Conservation (phyloP, 2,797 vertebrate genomes). For the Champsocephalus gunnari region DNA sequence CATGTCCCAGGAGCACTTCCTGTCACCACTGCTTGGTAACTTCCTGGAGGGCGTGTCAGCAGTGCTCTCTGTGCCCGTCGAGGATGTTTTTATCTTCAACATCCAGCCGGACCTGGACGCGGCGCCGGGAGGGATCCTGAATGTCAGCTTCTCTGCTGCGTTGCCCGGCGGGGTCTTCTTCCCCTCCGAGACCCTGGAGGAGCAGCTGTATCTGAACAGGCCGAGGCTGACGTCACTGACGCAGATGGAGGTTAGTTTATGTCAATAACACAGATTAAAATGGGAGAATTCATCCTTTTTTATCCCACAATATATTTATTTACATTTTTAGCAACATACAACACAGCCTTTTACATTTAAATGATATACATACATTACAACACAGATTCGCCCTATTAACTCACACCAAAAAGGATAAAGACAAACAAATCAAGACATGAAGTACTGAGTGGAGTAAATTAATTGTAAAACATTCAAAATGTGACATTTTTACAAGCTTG, state of each 20-base stretch:
- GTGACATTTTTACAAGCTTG: too few relatives aligned
- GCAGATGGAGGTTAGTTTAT: slow-evolving; percentile 88
- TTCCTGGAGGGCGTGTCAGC: slow-evolving; percentile 96
- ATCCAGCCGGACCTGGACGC: slow-evolving; percentile 96
- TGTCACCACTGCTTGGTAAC: slow-evolving; percentile 91
- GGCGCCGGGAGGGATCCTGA: slow-evolving; percentile 88
- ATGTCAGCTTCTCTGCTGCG: slow-evolving; percentile 95
- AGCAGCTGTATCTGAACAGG: slow-evolving; percentile 97
- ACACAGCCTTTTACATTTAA: too few relatives aligned
- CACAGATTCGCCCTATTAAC: too few relatives aligned
- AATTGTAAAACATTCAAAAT: too few relatives aligned
- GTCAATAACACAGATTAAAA: neutral
- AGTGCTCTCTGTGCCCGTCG: slow-evolving; percentile 91
- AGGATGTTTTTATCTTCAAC: slow-evolving; percentile 97
- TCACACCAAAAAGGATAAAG: too few relatives aligned
- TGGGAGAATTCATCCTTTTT: neutral
- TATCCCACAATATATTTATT: too few relatives aligned
- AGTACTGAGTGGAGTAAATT: too few relatives aligned
- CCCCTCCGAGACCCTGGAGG: slow-evolving; percentile 96
- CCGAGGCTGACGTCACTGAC: slow-evolving; percentile 91
- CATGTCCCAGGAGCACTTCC: slow-evolving; percentile 98
- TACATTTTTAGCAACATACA: too few relatives aligned
- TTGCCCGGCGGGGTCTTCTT: slow-evolving; percentile 91
- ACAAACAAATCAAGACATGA: too few relatives aligned
- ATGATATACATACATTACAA: too few relatives aligned